Percentiles rank a stretch among this genome's conserved stretches.
Evolutionary conservation across 2,888 invertebrate genomes (phyloP).

Genomic region (Stictocephala bisonia): DNA sequence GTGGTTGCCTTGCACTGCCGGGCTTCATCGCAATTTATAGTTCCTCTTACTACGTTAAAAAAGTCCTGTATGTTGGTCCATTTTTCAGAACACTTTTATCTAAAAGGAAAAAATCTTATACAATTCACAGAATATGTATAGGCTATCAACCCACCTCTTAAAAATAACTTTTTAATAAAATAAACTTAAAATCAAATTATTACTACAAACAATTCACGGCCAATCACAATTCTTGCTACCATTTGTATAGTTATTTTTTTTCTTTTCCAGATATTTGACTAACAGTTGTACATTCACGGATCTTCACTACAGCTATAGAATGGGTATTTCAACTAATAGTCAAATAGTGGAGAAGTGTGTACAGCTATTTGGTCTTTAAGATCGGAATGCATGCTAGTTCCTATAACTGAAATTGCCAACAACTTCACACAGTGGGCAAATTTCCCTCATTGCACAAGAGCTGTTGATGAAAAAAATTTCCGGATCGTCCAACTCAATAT

Average conservation of each 20-base stretch:
- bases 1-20: constrained; percentile 19
- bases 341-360: constrained; percentile 60
- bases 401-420: constrained; percentile 39
- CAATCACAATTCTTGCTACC: not conserved
- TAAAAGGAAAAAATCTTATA: not conserved
- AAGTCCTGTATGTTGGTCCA: constrained; percentile 21
- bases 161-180: not conserved
- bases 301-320: constrained; percentile 60
- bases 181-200: not conserved
- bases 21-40: constrained; percentile 7
- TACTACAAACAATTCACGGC: not conserved
- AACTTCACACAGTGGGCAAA: constrained; percentile 48
- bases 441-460: constrained; percentile 51
- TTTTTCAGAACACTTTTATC: constrained; percentile 17
- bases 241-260: not conserved
- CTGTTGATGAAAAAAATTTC: constrained; percentile 50
- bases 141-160: not conserved
- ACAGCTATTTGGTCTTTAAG: constrained; percentile 51
- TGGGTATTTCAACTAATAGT: constrained; percentile 61
- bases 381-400: constrained; percentile 49
- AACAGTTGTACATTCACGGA: constrained; percentile 59
- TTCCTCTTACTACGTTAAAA: constrained; percentile 31
- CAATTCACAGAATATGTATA: not conserved
- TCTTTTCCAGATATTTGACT: constrained; percentile 59
- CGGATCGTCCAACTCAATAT: constrained; percentile 48